phyloP scores from a whole-genome alignment of 1,140 invertebrate genomes.

The Caenorhabditis tropicalis region DNA sequence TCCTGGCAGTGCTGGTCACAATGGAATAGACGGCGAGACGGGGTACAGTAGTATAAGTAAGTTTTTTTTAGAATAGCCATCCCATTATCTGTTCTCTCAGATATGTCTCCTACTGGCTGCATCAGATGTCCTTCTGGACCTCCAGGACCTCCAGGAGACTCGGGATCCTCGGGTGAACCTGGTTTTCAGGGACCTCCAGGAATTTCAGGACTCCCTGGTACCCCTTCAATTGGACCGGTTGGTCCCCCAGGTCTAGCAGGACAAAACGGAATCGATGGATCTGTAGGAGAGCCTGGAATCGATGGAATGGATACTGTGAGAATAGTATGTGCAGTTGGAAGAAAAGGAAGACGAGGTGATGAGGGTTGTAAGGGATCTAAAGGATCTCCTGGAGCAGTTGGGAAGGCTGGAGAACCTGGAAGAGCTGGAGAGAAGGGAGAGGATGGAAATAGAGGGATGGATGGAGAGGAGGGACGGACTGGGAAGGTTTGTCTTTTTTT shows the following conservation, averaged over 20 bases:
- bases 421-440: not conserved
- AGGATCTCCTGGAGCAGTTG: not conserved
- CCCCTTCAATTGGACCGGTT: not conserved
- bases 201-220: not conserved
- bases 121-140: not conserved
- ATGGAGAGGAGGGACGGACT: not conserved
- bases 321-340: not conserved
- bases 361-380: not conserved
- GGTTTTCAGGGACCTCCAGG: not conserved
- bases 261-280: not conserved
- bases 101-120: not conserved
- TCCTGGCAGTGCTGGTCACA: not conserved
- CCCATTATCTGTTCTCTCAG: not conserved
- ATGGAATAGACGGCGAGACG: not conserved
- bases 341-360: not conserved
- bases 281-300: not conserved
- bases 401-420: not conserved
- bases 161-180: not conserved
- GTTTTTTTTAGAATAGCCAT: not conserved
- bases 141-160: not conserved
- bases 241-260: not conserved
- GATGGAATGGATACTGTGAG: not conserved
- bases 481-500: not conserved
- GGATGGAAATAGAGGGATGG: not conserved
- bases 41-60: not conserved